Evolutionary conservation across 2,797 vertebrate genomes (phyloP), one percentile per base, ranked within the genome.

Genomic region (Melanotaenia nigrans): DNA sequence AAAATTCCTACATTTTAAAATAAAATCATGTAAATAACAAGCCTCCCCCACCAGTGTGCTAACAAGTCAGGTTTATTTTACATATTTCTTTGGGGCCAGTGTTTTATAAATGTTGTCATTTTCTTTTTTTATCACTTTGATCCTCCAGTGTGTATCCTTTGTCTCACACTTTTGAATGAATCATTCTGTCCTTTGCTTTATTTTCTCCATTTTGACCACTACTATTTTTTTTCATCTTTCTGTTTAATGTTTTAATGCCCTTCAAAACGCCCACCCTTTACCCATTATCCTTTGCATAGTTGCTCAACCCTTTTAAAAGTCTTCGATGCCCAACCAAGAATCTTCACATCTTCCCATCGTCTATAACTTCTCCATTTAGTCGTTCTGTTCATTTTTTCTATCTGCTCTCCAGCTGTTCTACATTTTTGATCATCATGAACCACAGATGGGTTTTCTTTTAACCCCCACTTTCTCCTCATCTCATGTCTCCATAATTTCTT

Each of bases 251-350:
- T 53, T 36, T 65, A 10, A 7, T 74, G 22, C 32, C 61, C 64
- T 42, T 72, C 54, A 67, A 22, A 28, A 32, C 54, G 1, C 18
- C 45, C 7, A n/a, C 45, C 61, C 60, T 47, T 54, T 75, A 67
- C 72, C 55, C 42, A 49, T 35, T 65, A 65, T 51, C 62, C 49
- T 51, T 56, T 65, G 67, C 73, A 68, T 25, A 33, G 18, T 45
- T 67, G 58, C 77, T 61, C 40, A 70, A 16, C 51, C 35, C 56
- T 82, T 87, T 75, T 77, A 49, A 82, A 82, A 53, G 20, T 51
- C 30, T 85, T 69, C 82, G 61, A 73, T 85, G 68, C 71, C 71
- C 54, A 65, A 22, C 3, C 62, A 82, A 70, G 55, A 80, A 56
- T 18, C n/a, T 0, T 71, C 33, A 55, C 47, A 30, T 30, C 24